Conservation (phyloP, 1,140 invertebrate genomes). For the Scaptomyza hsui region DNA sequence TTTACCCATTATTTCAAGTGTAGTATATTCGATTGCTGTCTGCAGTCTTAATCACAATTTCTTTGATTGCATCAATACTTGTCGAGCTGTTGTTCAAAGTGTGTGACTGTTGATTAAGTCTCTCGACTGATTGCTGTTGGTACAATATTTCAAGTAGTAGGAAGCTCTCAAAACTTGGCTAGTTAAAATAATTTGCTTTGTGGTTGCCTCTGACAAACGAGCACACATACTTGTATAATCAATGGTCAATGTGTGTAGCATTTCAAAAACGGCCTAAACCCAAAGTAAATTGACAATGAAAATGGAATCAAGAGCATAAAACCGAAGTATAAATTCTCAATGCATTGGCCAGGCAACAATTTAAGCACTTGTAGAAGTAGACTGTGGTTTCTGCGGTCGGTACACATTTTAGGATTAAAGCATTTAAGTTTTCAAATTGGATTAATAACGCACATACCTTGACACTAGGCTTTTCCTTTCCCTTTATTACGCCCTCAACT, state of each 20-base stretch:
- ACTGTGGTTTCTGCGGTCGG: conserved; percentile 49
- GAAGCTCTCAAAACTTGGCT: conserved; percentile 19
- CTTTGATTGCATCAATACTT: conserved; percentile 30
- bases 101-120: conserved; percentile 47
- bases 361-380: conserved; percentile 40
- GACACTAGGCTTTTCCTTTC: not conserved
- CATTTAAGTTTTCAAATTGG: conserved; percentile 62
- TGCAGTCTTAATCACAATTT: conserved; percentile 47
- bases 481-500: not conserved
- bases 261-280: not conserved
- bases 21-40: conserved; percentile 55
- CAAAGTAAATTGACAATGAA: conserved; percentile 21
- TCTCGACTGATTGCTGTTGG: conserved; percentile 13
- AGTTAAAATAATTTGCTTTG: conserved; percentile 66
- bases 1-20: conserved; percentile 28
- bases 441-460: conserved; percentile 34
- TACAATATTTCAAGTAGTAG: not conserved
- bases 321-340: not conserved
- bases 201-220: conserved; percentile 3
- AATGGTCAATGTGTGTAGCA: not conserved
- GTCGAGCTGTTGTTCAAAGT: conserved; percentile 17
- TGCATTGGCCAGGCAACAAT: conserved; percentile 20
- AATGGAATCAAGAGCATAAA: conserved; percentile 25
- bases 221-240: conserved; percentile 3
- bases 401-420: conserved; percentile 52